Evolutionary conservation across 2,797 vertebrate genomes (phyloP), one percentile per base, ranked within the genome.

Genomic region (Dermochelys coriacea): DNA sequence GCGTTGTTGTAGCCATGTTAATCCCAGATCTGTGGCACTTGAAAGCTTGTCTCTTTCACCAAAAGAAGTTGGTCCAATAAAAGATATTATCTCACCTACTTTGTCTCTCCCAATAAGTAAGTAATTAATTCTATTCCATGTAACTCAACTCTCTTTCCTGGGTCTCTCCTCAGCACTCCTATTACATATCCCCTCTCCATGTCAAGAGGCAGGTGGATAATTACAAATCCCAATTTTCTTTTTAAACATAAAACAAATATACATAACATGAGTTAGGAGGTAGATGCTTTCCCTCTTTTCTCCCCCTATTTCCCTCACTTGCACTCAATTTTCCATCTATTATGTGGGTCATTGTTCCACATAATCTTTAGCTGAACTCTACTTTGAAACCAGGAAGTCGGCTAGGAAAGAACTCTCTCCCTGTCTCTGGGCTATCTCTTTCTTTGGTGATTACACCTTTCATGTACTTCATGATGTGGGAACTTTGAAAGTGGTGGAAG

Each of bases 361-460:
- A 89, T 88, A n/a, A 74, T 80, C 64, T 91, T 1, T 92, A 59
- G 89, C 87, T 88, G 47, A 68, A 83, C 82, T 93, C 93, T 51
- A 10, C 57, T 94, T 89, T 80, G 50, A 93, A 95, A 92, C 64
- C 11, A 88, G 77, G 94, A 12, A 85, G 31, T 16, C 52, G 4
- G 54, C 59, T 34, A 49, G 81, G 80, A 96, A 93, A 96, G 82
- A 88, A 79, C 81, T 71, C 41, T 95, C 10, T 57, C 59, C 57
- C 57, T 89, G 68, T 59, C 71, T 54, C 86, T 92, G 88, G 50
- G 59, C 84, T 93, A 78, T 23, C 12, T 12, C 68, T 85, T 6
- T 75, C 64, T 84, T 86, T 55, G 47, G 85, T 54, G 51, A 82
- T 96, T 55, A 61, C 87, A 75, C n/a, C 92, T 86, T 96, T 95